Conservation (phyloP, 2,797 vertebrate species). For the Acipenser ruthenus region DNA sequence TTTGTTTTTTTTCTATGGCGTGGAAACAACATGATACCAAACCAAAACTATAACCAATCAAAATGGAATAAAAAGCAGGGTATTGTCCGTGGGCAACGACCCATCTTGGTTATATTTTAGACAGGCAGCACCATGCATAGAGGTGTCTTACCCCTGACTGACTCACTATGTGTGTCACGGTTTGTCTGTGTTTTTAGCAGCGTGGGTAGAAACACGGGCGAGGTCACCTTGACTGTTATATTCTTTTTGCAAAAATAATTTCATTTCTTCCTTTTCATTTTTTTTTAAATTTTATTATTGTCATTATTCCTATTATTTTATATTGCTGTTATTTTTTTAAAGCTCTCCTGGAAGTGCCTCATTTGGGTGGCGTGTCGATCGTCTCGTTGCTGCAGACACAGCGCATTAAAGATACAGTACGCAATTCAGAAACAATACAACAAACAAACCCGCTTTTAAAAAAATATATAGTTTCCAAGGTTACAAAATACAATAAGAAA, state of each 20-base stretch:
- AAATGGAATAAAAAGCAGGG: no score
- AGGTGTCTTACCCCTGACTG: no score
- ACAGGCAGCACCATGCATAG: no score
- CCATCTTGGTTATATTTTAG: no score
- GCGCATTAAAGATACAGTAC: neutral
- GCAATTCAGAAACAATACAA: neutral
- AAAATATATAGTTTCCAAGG: neutral
- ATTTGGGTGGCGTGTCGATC: conserved; percentile 49
- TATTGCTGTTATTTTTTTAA: conserved; percentile 43
- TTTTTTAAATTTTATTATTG: neutral
- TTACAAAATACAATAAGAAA: neutral
- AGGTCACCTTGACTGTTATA: neutral
- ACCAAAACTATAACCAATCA: no score
- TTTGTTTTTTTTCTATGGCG: no score
- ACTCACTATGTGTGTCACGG: neutral
- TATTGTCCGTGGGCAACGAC: no score
- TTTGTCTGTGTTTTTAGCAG: neutral
- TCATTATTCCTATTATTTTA: neutral
- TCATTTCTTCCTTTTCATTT: neutral
- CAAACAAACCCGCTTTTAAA: neutral
- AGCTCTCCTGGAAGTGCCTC: conserved; percentile 57
- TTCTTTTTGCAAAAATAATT: neutral
- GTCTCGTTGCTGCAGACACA: conserved; percentile 35
- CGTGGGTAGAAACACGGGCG: neutral
- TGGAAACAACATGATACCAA: no score